Conservation (phyloP, 2,113 vertebrate species). For the Macheiramphus alcinus region DNA sequence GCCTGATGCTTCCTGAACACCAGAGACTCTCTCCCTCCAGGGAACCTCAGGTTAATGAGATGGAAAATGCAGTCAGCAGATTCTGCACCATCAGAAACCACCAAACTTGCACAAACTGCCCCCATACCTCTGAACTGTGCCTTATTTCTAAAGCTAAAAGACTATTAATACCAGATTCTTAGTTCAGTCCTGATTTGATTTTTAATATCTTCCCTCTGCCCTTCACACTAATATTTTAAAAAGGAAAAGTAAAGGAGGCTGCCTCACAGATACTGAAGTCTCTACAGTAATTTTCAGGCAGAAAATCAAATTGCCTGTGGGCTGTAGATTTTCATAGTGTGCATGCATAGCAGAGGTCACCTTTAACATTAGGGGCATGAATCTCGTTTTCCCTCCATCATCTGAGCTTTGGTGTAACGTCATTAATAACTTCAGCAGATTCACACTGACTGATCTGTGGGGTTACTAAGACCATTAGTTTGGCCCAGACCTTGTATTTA, state of each 20-base stretch:
- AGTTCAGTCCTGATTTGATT: slow-evolving; percentile 4
- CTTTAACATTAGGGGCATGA: slow-evolving; percentile 32
- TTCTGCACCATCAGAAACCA: slow-evolving; percentile 9
- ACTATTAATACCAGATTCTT: not conserved
- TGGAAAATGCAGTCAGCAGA: slow-evolving; percentile 50
- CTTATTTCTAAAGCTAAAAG: slow-evolving; percentile 29
- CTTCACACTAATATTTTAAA: slow-evolving; percentile 5
- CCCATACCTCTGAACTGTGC: not conserved
- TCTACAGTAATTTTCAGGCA: slow-evolving; percentile 46
- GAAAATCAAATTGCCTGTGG: slow-evolving; percentile 43
- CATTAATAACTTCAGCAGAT: slow-evolving; percentile 38
- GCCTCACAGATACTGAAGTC: not conserved
- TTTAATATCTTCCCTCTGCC: not conserved
- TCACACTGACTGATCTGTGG: slow-evolving; percentile 9
- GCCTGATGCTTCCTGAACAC: slow-evolving; percentile 46
- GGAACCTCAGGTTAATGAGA: slow-evolving; percentile 43
- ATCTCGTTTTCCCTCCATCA: slow-evolving; percentile 3
- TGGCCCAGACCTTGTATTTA: slow-evolving; percentile 21
- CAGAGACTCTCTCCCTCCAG: slow-evolving; percentile 11
- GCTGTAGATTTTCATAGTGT: slow-evolving; percentile 23
- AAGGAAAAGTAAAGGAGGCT: not conserved
- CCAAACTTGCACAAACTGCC: slow-evolving; percentile 19
- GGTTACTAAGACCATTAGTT: slow-evolving; percentile 12
- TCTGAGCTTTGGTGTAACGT: not conserved
- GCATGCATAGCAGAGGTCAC: slow-evolving; percentile 25